A percentile compares a stretch with the other conserved stretches of the same genome.
Conservation (phyloP, 2,888 invertebrate genomes). For the Stenichneumon culpator region DNA sequence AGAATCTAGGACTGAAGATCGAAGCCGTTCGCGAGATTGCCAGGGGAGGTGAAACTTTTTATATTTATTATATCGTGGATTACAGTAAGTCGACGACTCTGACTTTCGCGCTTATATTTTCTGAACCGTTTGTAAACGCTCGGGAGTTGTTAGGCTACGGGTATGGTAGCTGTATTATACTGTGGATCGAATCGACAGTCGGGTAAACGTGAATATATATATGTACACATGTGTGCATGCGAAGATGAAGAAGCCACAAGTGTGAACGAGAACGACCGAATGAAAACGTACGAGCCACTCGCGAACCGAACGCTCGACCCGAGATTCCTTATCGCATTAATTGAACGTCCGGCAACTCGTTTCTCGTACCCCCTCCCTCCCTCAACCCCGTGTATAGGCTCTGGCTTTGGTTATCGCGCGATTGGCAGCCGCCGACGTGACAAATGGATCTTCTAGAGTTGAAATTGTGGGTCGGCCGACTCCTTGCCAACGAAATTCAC, state of each 20-base stretch:
- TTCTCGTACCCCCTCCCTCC: slow-evolving; percentile 42
- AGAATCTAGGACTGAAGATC: slow-evolving; percentile 49
- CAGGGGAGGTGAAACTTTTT: slow-evolving; percentile 34
- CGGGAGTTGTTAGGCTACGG: slow-evolving; percentile 1
- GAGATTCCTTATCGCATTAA: slow-evolving; percentile 71
- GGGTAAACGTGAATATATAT: slow-evolving; percentile 11
- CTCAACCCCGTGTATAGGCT: slow-evolving; percentile 29
- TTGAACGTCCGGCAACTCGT: slow-evolving; percentile 70
- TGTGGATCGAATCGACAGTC: slow-evolving; percentile 6
- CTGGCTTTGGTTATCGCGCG: slow-evolving; percentile 52
- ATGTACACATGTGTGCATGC: slow-evolving; percentile 21
- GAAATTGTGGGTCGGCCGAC: slow-evolving; percentile 65
- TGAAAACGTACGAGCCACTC: slow-evolving; percentile 60
- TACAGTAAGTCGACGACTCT: slow-evolving; percentile 25
- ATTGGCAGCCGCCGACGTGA: slow-evolving; percentile 70
- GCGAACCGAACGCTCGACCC: slow-evolving; percentile 66
- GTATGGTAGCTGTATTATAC: slow-evolving; percentile 23
- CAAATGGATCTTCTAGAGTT: slow-evolving; percentile 68
- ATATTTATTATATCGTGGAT: slow-evolving; percentile 55
- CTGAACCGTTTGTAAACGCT: slow-evolving; percentile 53
- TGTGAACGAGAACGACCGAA: slow-evolving; percentile 59
- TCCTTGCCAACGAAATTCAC: neutral
- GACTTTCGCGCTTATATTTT: slow-evolving; percentile 36
- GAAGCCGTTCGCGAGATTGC: slow-evolving; percentile 12
- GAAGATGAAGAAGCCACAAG: slow-evolving; percentile 51